Conservation (phyloP, 2,113 vertebrate genomes). For the Pedionomus torquatus region DNA sequence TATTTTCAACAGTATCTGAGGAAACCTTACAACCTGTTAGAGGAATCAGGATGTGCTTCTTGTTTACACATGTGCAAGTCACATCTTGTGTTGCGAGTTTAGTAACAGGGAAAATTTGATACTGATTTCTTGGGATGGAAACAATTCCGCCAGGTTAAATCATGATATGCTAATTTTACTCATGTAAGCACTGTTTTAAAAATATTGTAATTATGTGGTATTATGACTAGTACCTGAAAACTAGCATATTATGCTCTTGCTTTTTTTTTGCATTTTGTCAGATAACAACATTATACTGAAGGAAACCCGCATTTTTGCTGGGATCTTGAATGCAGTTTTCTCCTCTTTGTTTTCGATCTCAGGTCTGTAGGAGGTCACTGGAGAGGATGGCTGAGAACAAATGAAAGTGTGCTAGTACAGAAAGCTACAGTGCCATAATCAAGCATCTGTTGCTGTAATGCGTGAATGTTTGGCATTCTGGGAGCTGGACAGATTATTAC, state of each 20-base stretch:
- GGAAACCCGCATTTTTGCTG: neutral
- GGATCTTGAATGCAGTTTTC: neutral
- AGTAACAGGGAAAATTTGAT: neutral
- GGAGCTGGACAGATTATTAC: neutral
- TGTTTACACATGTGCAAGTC: neutral
- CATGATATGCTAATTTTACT: neutral
- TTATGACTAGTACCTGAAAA: neutral
- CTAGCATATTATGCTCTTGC: neutral
- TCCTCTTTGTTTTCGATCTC: neutral
- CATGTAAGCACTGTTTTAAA: neutral
- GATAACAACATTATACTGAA: neutral
- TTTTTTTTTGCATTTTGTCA: neutral
- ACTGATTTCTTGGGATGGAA: neutral
- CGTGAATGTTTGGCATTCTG: neutral
- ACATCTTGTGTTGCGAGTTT: neutral
- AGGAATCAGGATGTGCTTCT: neutral
- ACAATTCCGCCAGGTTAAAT: neutral
- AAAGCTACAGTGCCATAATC: neutral
- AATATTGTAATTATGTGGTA: rapidly evolving
- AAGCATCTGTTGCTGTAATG: neutral
- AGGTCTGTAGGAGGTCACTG: neutral
- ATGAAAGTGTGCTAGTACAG: neutral
- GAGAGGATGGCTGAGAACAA: neutral
- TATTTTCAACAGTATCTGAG: neutral
- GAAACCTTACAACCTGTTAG: neutral